Base-by-base conservation (phyloP, 2,113 vertebrate species). In the Platysternon megacephalum region DNA sequence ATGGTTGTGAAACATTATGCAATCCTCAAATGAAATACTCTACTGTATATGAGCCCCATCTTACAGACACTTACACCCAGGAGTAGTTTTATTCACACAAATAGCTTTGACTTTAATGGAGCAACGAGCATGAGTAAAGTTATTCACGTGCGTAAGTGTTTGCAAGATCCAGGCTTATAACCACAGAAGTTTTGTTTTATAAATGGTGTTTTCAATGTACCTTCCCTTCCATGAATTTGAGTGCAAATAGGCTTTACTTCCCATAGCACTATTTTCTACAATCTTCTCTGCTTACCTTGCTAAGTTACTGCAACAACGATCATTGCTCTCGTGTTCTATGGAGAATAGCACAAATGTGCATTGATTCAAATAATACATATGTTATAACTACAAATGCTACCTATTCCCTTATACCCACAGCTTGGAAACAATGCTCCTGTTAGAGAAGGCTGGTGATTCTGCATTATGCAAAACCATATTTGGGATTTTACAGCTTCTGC, bases 281-380 rank as follows among this genome's bases (percentile, higher is more conserved):
- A 91, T 90, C 88, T 89, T 97, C 97, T 97, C 58, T 95, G 95
- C 95, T 94, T 95, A 87, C 85, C 82, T 82, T 0, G 21, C 82
- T 92, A 95, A 95, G 96, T 95, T 97, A 88, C 93, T 39, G 79
- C 95, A 96, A 97, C 93, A 89, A 94, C 87, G 89, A 94, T 97
- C 96, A 98, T 95, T 96, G 94, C 94, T 96, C 96, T 93, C 58
- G 88, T 87, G 90, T 89, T 94, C 86, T 84, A 52, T 76, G 46
- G 86, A 93, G 84, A 95, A 78, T 5, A 89, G 79, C 49, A 83
- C 58, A 96, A 96, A 91, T 92, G 56, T 91, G 89, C 82, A 96
- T 97, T 96, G 96, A 87, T 92, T 97, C 81, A 94, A 94, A 94
- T 94, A 86, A 65, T 80, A 61, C 93, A 22, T 79, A 93, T 52